phyloP scores from a whole-genome alignment of 2,113 vertebrate genomes.

The Notothenia coriiceps region DNA sequence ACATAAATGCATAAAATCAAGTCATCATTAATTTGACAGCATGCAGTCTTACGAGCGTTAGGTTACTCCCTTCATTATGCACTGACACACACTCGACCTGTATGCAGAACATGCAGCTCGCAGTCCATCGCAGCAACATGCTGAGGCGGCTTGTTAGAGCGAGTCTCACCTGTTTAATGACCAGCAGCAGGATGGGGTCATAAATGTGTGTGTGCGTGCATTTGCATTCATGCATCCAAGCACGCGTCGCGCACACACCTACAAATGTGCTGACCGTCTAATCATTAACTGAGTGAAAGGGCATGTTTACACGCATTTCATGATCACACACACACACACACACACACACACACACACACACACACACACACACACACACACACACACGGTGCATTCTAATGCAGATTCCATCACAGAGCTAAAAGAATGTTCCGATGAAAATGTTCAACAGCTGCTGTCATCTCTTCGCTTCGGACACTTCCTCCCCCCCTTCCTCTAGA shows the following conservation, averaged over 20 bases:
- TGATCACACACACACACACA: background rate
- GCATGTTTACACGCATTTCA: conserved; percentile 14
- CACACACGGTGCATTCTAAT: background rate
- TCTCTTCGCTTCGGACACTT: conserved; percentile 32
- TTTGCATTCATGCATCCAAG: background rate
- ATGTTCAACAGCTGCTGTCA: conserved; percentile 51
- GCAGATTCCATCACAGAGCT: background rate
- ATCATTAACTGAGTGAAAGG: conserved; percentile 28
- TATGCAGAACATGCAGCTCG: conserved; percentile 18
- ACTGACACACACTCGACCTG: conserved; percentile 11
- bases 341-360: background rate
- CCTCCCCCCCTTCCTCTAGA: background rate
- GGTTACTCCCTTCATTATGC: conserved; percentile 17
- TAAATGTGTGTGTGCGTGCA: background rate
- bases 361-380: background rate
- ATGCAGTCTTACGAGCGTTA: background rate
- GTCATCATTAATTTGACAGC: background rate
- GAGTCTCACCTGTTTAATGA: conserved; percentile 42
- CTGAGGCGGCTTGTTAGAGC: conserved; percentile 42
- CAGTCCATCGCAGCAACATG: conserved; percentile 13
- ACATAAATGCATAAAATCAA: background rate
- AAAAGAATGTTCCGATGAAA: conserved; percentile 4
- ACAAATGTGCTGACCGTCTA: conserved; percentile 23
- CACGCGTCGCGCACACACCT: background rate
- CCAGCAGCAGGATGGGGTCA: conserved; percentile 1